Conservation (phyloP, 1,140 invertebrate genomes). For the Euura saliciscinereae region DNA sequence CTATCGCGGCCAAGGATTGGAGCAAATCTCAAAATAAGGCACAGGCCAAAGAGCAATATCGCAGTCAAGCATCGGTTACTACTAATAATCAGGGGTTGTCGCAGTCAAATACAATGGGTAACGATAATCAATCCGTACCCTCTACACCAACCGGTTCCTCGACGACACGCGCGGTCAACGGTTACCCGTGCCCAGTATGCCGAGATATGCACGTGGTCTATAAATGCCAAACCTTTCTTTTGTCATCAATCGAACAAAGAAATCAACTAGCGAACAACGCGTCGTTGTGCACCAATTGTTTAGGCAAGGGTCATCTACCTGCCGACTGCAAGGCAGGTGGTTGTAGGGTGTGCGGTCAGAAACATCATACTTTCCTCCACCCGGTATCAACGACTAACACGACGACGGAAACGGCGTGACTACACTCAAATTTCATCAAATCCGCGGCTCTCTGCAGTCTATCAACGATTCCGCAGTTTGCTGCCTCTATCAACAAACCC, state of each 20-base stretch:
- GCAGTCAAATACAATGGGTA: neutral
- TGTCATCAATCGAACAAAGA: constrained; percentile 2
- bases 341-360: constrained; percentile 12
- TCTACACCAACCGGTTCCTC: neutral
- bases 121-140: neutral
- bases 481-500: no score
- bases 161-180: neutral
- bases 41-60: neutral
- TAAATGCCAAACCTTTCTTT: constrained; percentile 12
- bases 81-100: neutral
- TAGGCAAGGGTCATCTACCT: neutral
- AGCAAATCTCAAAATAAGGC: no score
- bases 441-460: neutral
- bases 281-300: neutral
- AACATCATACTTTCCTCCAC: constrained; percentile 16
- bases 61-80: neutral
- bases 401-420: neutral
- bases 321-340: neutral
- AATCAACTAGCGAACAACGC: constrained; percentile 9
- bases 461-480: neutral
- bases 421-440: neutral
- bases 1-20: no score
- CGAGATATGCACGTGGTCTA: constrained; percentile 14
- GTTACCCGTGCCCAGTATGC: constrained; percentile 6
- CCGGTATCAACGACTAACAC: neutral